Evolutionary conservation across 2,797 vertebrate species (phyloP).

Genomic region (Pelodytes ibericus): DNA sequence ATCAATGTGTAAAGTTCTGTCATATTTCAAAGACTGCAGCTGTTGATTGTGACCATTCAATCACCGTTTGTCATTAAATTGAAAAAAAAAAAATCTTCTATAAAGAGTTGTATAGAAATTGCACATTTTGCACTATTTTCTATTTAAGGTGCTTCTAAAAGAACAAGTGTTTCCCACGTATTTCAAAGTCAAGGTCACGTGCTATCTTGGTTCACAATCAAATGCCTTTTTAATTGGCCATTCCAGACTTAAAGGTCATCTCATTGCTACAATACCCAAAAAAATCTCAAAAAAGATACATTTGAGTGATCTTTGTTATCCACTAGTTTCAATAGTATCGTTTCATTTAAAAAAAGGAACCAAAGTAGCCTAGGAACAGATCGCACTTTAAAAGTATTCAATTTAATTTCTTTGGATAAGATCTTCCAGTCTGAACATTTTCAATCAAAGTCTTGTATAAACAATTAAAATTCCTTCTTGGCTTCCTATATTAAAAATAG

Average conservation of each 20-base stretch:
- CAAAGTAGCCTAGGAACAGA: neutral
- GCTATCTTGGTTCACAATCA: slow-evolving; percentile 53
- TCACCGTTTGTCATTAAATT: too few species aligned
- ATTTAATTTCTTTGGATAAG: neutral
- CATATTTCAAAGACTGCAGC: neutral
- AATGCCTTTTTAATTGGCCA: slow-evolving; percentile 54
- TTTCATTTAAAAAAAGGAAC: neutral
- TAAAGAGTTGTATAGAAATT: too few species aligned
- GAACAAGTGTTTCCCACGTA: neutral
- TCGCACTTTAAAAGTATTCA: neutral
- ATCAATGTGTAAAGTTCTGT: too few species aligned
- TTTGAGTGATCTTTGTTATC: slow-evolving; percentile 42
- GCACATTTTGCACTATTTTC: too few species aligned
- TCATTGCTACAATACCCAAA: slow-evolving; percentile 40
- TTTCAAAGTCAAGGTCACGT: slow-evolving; percentile 51
- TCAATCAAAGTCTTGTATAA: too few species aligned
- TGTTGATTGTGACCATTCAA: too few species aligned
- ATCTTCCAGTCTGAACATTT: too few species aligned
- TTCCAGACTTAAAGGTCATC: slow-evolving; percentile 36
- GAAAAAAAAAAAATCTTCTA: too few species aligned
- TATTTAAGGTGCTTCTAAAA: neutral
- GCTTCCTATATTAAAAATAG: too few species aligned
- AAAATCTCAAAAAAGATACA: slow-evolving; percentile 51
- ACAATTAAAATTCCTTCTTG: too few species aligned
- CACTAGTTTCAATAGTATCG: slow-evolving; percentile 6